Evolutionary conservation across 2,888 invertebrate species (phyloP), one percentile per base, ranked within the genome.

Genomic region (Caenorhabditis sinica): DNA sequence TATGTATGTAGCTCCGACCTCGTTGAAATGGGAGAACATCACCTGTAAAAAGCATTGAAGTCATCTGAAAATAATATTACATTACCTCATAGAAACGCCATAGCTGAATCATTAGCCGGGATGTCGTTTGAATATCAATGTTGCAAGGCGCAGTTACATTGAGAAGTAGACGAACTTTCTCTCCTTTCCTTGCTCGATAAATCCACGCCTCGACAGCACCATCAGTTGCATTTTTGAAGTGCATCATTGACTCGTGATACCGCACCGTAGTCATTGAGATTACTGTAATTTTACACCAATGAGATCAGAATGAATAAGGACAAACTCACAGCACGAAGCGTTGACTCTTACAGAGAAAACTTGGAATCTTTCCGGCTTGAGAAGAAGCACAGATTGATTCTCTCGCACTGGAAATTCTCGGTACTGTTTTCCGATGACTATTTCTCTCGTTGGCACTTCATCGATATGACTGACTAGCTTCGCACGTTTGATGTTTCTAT

Each of bases 191-290:
- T 9, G 72, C 65, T 2, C 80, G 56, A 36, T 80, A 80, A 23
- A 80, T 66, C 80, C 80, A 80, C 5, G 65, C 66, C 25, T 80
- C 72, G 28, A 80, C 49, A 2, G 40, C 33, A 13, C 80, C 80
- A 17, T 80, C 58, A 0, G 36, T 49, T 13, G 80, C 69, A 49
- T 72, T 71, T 60, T 65, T 30, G 66, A 80, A 80, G 25, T 72
- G 33, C 49, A 80, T 65, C 51, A 56, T 17, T 0, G 71, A 45
- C 58, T 80, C 80, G 28, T 49, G 56, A 30, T 66, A 17, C 9
- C 80, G 65, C 0, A 80, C 80, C 2, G 72, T 80, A 4, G 58
- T 65, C 72, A 80, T 65, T 0, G 80, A 33, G 45, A 66, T 72
- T 0, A 80, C 80, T 79, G 72, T 4, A 77, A 71, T 5, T 15